phyloP scores from a whole-genome alignment of 2,113 vertebrate species.

The Saccopteryx bilineata region DNA sequence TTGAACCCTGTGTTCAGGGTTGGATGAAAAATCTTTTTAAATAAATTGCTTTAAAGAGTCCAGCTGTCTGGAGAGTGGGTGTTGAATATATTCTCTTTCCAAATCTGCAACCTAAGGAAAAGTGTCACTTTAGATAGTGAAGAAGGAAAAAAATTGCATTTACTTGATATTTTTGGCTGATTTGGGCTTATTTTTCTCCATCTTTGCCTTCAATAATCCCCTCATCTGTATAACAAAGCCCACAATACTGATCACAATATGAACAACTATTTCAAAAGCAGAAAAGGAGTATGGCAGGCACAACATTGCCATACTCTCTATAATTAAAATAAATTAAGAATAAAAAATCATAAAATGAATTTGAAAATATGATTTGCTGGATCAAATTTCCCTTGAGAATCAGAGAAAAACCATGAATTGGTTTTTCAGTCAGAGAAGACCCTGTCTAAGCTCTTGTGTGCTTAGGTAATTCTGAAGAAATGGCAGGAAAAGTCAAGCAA shows the following conservation, averaged over 20 bases:
- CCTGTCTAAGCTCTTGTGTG: not conserved
- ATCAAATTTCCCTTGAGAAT: not conserved
- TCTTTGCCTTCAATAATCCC: not conserved
- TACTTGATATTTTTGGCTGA: not conserved
- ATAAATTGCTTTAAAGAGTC: not conserved
- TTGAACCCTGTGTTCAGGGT: not conserved
- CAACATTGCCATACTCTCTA: not conserved
- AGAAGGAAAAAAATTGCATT: not conserved
- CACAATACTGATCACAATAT: not conserved
- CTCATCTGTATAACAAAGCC: not conserved
- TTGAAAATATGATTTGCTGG: not conserved
- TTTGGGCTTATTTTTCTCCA: not conserved
- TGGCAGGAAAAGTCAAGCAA: not conserved
- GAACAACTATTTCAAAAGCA: not conserved
- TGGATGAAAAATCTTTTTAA: not conserved
- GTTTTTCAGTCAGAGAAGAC: not conserved
- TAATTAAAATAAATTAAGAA: not conserved
- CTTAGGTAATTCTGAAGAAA: conserved; percentile 41
- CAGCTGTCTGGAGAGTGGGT: not conserved
- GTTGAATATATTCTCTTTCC: not conserved
- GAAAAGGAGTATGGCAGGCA: not conserved
- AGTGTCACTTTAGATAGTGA: not conserved
- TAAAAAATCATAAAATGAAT: not conserved
- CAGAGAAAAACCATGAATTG: not conserved
- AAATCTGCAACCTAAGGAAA: not conserved